phyloP scores from a whole-genome alignment of 2,888 invertebrate genomes.

The Diabrotica balteata region DNA sequence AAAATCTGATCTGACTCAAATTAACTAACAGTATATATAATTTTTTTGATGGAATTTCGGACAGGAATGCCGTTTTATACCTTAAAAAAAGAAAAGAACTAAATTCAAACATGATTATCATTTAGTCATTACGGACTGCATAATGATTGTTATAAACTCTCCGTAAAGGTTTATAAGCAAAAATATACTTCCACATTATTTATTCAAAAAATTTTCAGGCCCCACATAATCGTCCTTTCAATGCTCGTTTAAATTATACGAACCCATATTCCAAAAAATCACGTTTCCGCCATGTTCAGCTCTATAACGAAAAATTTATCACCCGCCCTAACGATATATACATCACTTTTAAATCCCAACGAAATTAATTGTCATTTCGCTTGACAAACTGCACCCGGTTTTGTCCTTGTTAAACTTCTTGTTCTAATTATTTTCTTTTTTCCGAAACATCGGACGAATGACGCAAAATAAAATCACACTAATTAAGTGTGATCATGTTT shows the following conservation, averaged over 20 bases:
- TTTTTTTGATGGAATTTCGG: too few species aligned
- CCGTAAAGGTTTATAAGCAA: too few species aligned
- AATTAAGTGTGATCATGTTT: neutral
- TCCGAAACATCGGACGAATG: neutral
- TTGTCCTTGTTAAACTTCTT: conserved; percentile 13
- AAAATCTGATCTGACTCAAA: too few species aligned
- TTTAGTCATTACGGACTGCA: too few species aligned
- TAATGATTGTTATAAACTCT: too few species aligned
- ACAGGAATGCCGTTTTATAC: too few species aligned
- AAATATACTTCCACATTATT: too few species aligned
- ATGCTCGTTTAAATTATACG: neutral
- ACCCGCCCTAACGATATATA: neutral
- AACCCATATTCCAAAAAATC: neutral
- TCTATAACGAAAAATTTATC: conserved; percentile 9
- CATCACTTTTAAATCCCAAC: conserved; percentile 4
- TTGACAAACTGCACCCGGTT: conserved; percentile 17
- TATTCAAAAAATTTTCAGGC: too few species aligned
- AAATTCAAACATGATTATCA: too few species aligned
- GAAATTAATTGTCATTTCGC: conserved; percentile 15
- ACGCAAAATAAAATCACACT: neutral
- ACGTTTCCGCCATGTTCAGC: neutral
- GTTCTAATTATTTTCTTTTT: conserved; percentile 11
- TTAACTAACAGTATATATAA: too few species aligned
- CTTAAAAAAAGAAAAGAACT: too few species aligned
- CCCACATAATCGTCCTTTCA: too few species aligned